Percentiles rank a stretch among this genome's conserved stretches.
These are phyloP conservation scores for Syndactyla subalaris DNA, from an alignment of 2,797 vertebrate species.

Conservation along the genomic window DNA sequence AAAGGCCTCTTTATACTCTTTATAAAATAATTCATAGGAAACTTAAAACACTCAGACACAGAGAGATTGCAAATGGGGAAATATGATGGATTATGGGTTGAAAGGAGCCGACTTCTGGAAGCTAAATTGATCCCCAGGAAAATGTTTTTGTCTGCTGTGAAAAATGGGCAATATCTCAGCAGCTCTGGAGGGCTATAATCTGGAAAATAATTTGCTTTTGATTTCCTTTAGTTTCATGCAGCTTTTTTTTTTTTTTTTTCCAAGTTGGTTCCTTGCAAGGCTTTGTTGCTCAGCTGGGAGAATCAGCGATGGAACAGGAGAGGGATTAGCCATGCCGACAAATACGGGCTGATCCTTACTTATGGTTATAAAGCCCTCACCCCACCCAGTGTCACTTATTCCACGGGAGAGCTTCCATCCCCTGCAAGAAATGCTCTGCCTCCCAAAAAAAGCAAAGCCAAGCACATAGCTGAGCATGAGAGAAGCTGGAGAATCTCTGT, in stretches of 20 bases:
- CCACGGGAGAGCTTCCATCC: not conserved
- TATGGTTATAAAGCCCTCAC: conserved; percentile 12
- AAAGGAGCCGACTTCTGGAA: conserved; percentile 89
- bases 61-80: conserved; percentile 84
- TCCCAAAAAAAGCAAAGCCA: not conserved
- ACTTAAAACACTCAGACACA: conserved; percentile 83
- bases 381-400: not conserved
- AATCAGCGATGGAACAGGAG: conserved; percentile 1
- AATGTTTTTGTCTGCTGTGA: conserved; percentile 99
- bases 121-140: conserved; percentile 97
- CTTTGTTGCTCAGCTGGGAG: conserved; percentile 49
- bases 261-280: conserved; percentile 42
- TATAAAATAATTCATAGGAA: conserved; percentile 84
- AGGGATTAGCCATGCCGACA: conserved; percentile 24
- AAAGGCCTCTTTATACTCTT: conserved; percentile 70
- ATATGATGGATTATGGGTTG: conserved; percentile 98
- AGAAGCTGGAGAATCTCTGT: not conserved
- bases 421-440: not conserved
- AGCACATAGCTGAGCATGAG: not conserved
- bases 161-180: conserved; percentile 88
- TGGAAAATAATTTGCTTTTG: conserved; percentile 84
- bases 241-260: not conserved
- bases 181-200: conserved; percentile 75
- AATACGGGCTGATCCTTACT: conserved; percentile 26
- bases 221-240: conserved; percentile 69